Evolutionary conservation across 2,113 vertebrate species (phyloP), one percentile per base, ranked within the genome.

Genomic region (Girardinichthys multiradiatus): DNA sequence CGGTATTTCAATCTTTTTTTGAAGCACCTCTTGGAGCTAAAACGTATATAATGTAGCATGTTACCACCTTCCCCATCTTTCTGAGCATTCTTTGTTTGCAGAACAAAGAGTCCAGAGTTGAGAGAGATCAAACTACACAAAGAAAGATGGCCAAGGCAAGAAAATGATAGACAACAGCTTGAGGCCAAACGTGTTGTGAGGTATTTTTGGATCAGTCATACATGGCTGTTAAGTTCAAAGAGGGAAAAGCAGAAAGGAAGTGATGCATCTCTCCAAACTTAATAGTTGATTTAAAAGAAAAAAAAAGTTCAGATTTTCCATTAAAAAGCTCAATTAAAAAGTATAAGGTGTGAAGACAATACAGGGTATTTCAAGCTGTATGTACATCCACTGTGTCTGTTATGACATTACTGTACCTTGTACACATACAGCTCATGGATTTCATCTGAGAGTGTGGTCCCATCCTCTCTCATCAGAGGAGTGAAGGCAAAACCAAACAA

Each of bases 401-500:
- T 37, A 6, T 29, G 29, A 64, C 13, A 17, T 64, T 11, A 30
- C 17, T 85, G 29, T 94, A 98, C 97, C 96, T 98, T 99, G 92
- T 98, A 99, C 57, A 99, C 97, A 74, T 98, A 98, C 57, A 99
- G 95, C 81, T 99, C 97, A 7, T 99, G 97, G 86, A 95, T 95
- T 59, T 99, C 96, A 87, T 99, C 97, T 0, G 97, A 98, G 76
- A 99, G 93, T 2, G 97, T 99, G 30, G 97, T 99, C 64, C 97
- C 97, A 26, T 99, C 97, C n/a, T 99, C 97, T 82, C 97, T 95
- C 97, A 99, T 98, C 89, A 99, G 68, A 0, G 97, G 97, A 51
- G 97, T 98, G 91, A 99, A 99, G 0, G 97, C 95, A 87, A 98
- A 99, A 24, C 97, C 97, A 88, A 99, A 98, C 35, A 99, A 95